These are phyloP conservation scores for Drosophila rubida DNA, from an alignment of 2,888 invertebrate genomes.

Conservation along the genomic window DNA sequence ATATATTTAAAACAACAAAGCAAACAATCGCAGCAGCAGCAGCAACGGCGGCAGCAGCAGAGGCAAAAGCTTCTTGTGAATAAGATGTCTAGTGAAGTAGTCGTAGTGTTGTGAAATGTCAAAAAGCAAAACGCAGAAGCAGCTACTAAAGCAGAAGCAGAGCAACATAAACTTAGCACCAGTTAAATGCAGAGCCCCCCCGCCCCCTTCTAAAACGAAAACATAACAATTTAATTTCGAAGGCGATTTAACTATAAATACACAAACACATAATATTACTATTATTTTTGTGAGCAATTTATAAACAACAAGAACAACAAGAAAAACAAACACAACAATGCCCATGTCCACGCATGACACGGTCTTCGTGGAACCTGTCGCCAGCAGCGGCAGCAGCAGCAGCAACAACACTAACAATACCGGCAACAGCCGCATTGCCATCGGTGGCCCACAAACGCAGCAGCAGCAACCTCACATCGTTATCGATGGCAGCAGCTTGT, in stretches of 20 bases:
- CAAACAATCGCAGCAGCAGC: slow-evolving; percentile 26
- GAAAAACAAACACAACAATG: slow-evolving; percentile 42
- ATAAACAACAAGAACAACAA: slow-evolving; percentile 6
- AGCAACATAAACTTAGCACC: slow-evolving; percentile 58
- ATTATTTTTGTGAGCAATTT: slow-evolving; percentile 36
- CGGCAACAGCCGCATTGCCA: slow-evolving; percentile 30
- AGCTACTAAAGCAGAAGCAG: slow-evolving; percentile 43
- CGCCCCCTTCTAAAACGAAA: slow-evolving; percentile 17
- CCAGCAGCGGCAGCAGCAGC: slow-evolving; percentile 54
- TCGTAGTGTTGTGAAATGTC: slow-evolving; percentile 73
- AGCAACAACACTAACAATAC: slow-evolving; percentile 30
- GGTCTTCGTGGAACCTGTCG: slow-evolving; percentile 72
- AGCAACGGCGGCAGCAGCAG: slow-evolving; percentile 44
- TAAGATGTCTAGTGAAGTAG: slow-evolving; percentile 56
- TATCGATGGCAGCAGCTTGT: slow-evolving; percentile 66
- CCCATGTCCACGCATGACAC: slow-evolving; percentile 73
- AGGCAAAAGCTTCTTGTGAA: slow-evolving; percentile 51
- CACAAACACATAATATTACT: slow-evolving; percentile 14
- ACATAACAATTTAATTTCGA: slow-evolving; percentile 32
- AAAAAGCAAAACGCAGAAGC: slow-evolving; percentile 45
- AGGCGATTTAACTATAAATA: slow-evolving; percentile 26
- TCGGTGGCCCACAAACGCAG: slow-evolving; percentile 41
- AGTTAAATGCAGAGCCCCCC: slow-evolving; percentile 38
- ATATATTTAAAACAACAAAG: slow-evolving; percentile 14
- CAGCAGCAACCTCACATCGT: slow-evolving; percentile 67